Conservation (phyloP, 2,797 vertebrate species). For the Spea hammondii region DNA sequence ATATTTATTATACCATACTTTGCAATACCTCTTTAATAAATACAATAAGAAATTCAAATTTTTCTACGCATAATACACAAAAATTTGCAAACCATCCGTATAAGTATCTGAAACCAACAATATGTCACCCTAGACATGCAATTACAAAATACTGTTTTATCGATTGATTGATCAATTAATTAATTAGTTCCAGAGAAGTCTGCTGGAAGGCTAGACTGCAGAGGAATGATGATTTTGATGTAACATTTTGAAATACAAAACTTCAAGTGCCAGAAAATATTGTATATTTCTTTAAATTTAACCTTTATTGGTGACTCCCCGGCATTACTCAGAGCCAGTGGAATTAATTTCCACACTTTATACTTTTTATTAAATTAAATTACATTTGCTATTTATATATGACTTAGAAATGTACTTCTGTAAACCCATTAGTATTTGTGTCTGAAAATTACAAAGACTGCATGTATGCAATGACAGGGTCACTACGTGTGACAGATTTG, state of each 20-base stretch:
- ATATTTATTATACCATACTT: too few relatives aligned
- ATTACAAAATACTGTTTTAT: not conserved
- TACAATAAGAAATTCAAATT: too few relatives aligned
- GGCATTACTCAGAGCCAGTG: not conserved
- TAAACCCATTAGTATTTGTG: too few relatives aligned
- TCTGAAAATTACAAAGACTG: too few relatives aligned
- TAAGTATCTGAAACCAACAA: too few relatives aligned
- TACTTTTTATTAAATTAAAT: not conserved
- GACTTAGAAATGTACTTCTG: not conserved
- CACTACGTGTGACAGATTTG: too few relatives aligned
- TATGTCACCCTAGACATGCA: too few relatives aligned
- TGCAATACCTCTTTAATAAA: too few relatives aligned
- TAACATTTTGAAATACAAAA: not conserved
- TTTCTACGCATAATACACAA: too few relatives aligned
- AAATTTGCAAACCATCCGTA: too few relatives aligned
- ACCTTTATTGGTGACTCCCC: not conserved
- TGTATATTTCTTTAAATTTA: not conserved
- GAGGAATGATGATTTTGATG: not conserved
- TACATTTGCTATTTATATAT: not conserved
- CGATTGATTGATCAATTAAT: not conserved
- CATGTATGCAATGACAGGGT: too few relatives aligned
- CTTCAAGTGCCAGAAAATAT: not conserved
- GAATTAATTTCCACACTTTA: not conserved
- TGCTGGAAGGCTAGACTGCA: not conserved
- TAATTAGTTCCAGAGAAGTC: not conserved